Evolutionary conservation across 2,113 vertebrate species (phyloP).

Genomic region (Osmerus mordax): DNA sequence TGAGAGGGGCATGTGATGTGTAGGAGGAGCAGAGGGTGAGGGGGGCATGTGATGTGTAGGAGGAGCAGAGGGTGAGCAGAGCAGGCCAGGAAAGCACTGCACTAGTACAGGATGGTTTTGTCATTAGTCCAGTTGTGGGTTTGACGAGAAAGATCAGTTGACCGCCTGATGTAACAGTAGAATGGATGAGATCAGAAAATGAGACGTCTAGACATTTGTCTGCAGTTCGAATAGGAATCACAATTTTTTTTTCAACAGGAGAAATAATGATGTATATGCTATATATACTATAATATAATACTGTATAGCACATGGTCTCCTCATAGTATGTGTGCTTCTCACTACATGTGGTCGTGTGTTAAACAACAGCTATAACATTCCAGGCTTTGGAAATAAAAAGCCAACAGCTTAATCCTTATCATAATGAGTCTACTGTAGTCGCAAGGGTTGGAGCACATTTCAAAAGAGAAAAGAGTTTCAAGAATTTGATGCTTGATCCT

Average conservation of each 20-base stretch:
- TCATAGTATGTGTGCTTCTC: background rate
- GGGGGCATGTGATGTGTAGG: background rate
- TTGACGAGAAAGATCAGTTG: background rate
- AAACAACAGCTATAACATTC: conserved; percentile 29
- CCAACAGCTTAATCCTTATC: conserved; percentile 38
- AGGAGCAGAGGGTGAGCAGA: background rate
- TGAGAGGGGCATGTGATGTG: background rate
- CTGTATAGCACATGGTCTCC: background rate
- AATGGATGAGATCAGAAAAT: background rate
- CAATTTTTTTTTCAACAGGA: background rate
- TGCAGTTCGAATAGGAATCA: background rate
- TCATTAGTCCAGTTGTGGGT: background rate
- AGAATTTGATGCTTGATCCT: conserved; percentile 49
- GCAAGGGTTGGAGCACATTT: conserved; percentile 19
- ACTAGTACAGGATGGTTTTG: background rate
- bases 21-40: no score
- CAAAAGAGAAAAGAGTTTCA: conserved; percentile 33
- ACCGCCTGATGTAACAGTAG: background rate
- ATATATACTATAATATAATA: background rate
- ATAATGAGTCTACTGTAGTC: conserved; percentile 31
- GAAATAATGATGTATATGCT: background rate
- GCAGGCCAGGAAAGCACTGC: background rate
- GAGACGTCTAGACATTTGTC: background rate
- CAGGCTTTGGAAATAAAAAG: conserved; percentile 29
- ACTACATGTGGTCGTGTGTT: background rate